phyloP scores from a whole-genome alignment of 2,113 vertebrate species.

The Carassius auratus region DNA sequence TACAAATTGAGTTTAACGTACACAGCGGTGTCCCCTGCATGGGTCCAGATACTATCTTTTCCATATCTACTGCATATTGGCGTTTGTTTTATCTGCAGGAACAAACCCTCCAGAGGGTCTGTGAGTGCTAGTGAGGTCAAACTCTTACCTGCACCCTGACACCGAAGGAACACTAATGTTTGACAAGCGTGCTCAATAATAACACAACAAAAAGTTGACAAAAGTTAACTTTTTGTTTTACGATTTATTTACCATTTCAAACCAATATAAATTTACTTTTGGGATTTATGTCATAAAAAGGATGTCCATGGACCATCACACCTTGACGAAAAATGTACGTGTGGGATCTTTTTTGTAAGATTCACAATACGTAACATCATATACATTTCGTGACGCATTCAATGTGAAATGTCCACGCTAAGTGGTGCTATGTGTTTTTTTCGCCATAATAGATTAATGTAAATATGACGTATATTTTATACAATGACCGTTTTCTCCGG shows the following conservation, averaged over 20 bases:
- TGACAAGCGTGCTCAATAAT: background rate
- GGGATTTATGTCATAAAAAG: no score
- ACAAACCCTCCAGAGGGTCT: constrained; percentile 13
- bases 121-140: background rate
- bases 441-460: no score
- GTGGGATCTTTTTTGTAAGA: no score
- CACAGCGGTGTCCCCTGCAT: constrained; percentile 44
- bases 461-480: no score
- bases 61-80: constrained; percentile 43
- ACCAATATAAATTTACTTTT: no score
- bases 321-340: no score
- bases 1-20: constrained; percentile 62
- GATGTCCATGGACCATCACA: no score
- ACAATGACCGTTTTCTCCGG: no score
- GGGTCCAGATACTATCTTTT: constrained; percentile 52
- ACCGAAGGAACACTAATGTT: background rate
- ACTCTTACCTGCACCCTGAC: background rate
- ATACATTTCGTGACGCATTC: no score
- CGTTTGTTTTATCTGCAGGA: constrained; percentile 39
- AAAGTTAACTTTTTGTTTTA: background rate
- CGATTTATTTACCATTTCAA: background rate
- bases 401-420: no score
- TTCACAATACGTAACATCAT: no score
- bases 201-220: background rate
- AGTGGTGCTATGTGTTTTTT: no score